Conservation (phyloP, 2,888 invertebrate genomes). For the Drymonia ruficornis region DNA sequence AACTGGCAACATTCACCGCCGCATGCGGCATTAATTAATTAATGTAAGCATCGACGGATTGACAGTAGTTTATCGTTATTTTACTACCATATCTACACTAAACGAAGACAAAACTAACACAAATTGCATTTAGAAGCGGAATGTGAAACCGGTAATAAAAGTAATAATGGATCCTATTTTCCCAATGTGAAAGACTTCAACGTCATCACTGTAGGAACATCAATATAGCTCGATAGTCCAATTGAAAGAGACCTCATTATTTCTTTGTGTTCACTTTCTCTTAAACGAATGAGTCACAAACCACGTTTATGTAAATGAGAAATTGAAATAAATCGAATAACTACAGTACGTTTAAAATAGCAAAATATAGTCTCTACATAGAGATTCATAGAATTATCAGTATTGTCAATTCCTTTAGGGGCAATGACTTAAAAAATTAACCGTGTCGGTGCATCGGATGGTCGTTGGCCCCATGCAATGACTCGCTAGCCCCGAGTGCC, state of each 20-base stretch:
- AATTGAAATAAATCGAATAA: background rate
- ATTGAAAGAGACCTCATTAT: constrained; percentile 4
- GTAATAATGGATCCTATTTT: background rate
- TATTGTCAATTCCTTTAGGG: constrained; percentile 51
- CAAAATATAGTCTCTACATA: background rate
- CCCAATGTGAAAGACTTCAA: constrained; percentile 52
- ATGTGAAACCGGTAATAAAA: background rate
- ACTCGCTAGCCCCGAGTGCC: constrained; percentile 48
- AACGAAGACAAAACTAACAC: too few species aligned
- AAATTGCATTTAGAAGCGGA: background rate
- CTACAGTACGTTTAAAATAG: background rate
- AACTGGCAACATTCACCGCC: constrained; percentile 49
- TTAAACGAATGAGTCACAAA: constrained; percentile 28
- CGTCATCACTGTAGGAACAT: constrained; percentile 34
- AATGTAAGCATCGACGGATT: constrained; percentile 11
- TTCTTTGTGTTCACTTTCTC: constrained; percentile 37
- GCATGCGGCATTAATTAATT: constrained; percentile 49
- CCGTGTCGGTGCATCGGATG: constrained; percentile 64
- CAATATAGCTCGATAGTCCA: background rate
- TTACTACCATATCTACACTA: background rate
- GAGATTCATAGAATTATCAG: constrained; percentile 14
- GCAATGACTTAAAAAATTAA: constrained; percentile 72
- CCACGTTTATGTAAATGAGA: background rate
- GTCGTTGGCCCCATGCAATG: constrained; percentile 67
- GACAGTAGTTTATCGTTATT: background rate